A percentile compares a stretch with the other conserved stretches of the same genome.
Evolutionary conservation across 1,140 invertebrate species (phyloP).

Genomic region (Gonatopus flavifemur): DNA sequence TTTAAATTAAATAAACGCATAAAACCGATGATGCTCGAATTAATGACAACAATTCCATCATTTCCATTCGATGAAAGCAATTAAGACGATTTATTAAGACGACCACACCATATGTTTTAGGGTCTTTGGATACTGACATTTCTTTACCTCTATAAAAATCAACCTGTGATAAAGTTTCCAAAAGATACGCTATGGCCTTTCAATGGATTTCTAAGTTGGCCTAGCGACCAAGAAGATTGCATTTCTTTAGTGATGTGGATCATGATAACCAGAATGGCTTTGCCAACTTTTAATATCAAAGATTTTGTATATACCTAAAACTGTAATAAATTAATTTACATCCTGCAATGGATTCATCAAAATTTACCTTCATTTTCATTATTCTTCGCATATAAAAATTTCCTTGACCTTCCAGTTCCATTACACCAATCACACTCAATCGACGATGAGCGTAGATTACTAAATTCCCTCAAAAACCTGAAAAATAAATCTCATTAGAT

Average conservation of each 20-base stretch:
- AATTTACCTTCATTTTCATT: no score
- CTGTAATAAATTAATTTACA: no score
- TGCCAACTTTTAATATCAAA: no score
- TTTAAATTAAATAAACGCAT: not conserved
- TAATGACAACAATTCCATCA: not conserved
- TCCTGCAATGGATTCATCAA: no score
- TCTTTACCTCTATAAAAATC: constrained; percentile 38
- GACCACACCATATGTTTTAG: constrained; percentile 22
- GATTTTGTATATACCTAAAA: no score
- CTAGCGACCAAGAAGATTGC: constrained; percentile 36
- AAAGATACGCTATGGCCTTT: constrained; percentile 42
- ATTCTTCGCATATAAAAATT: no score
- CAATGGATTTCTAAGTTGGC: constrained; percentile 46
- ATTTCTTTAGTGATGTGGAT: constrained; percentile 48
- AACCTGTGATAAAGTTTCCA: constrained; percentile 46
- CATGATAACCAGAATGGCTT: constrained; percentile 36
- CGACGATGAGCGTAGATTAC: no score
- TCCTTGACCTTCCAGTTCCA: no score
- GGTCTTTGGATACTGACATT: constrained; percentile 31
- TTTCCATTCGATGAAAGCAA: not conserved
- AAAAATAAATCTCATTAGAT: no score
- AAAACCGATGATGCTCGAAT: not conserved
- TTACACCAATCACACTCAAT: no score
- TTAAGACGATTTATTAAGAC: constrained; percentile 4
- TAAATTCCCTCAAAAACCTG: no score